These are phyloP conservation scores for Xiphophorus couchianus DNA, from an alignment of 2,113 vertebrate species.

Conservation along the genomic window DNA sequence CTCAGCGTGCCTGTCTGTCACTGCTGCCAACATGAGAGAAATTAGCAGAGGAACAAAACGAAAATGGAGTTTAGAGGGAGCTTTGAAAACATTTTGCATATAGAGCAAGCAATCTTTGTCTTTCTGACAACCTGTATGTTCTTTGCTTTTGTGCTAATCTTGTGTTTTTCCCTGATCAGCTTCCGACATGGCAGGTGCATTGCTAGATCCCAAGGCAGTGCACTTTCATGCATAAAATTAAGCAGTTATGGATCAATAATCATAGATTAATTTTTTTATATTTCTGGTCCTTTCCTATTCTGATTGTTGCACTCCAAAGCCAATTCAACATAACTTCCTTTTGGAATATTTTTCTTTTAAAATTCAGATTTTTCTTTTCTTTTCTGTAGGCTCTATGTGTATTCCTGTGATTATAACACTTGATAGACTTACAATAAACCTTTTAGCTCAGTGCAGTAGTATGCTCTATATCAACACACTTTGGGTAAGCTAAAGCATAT, in stretches of 20 bases:
- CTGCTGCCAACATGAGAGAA: constrained; percentile 40
- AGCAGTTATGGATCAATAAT: not conserved
- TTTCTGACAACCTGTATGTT: not conserved
- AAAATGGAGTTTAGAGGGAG: constrained; percentile 6
- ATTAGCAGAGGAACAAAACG: constrained; percentile 29
- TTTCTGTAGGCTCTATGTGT: not conserved
- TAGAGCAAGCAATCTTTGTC: constrained; percentile 2
- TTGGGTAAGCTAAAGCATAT: not conserved
- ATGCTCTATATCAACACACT: not conserved
- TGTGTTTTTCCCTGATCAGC: not conserved
- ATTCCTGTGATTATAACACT: no score
- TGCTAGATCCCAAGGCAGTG: constrained; percentile 1
- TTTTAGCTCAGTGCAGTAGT: not conserved
- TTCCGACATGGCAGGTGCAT: not conserved
- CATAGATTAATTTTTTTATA: not conserved
- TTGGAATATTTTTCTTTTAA: not conserved
- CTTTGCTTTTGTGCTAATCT: constrained; percentile 1
- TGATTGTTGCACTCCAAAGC: not conserved
- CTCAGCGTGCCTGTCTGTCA: constrained; percentile 49
- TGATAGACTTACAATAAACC: not conserved
- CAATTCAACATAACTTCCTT: not conserved
- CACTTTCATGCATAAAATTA: not conserved
- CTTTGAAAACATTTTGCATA: constrained; percentile 8
- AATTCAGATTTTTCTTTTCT: not conserved
- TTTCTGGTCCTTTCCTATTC: not conserved